A percentile compares a stretch with the other conserved stretches of the same genome.
These are phyloP conservation scores for Argynnis bischoffii DNA, from an alignment of 2,888 invertebrate genomes.

Conservation along the genomic window DNA sequence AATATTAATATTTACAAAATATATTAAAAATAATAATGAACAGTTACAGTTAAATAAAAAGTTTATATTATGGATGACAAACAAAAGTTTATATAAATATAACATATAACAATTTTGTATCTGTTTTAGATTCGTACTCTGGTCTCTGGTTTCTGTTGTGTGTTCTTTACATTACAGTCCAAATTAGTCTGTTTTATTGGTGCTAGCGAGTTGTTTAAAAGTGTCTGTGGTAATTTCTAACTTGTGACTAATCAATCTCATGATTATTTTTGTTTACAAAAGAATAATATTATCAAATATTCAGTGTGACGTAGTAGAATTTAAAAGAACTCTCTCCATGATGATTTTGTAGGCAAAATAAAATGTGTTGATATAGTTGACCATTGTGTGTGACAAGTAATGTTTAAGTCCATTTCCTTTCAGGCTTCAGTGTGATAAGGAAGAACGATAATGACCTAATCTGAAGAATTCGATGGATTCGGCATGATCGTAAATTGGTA, in stretches of 20 bases:
- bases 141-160: too few relatives aligned
- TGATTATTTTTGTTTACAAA: constrained; percentile 47
- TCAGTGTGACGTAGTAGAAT: background rate
- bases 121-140: constrained; percentile 7
- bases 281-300: constrained; percentile 1
- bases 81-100: background rate
- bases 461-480: constrained; percentile 48
- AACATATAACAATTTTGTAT: background rate
- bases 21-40: too few relatives aligned
- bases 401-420: constrained; percentile 55
- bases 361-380: constrained; percentile 17
- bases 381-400: constrained; percentile 31
- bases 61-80: too few relatives aligned
- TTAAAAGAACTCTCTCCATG: background rate
- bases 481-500: constrained; percentile 40
- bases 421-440: constrained; percentile 65
- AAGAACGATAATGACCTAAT: constrained; percentile 70
- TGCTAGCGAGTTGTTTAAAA: constrained; percentile 30
- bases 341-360: background rate
- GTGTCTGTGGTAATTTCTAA: constrained; percentile 44
- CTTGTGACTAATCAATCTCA: constrained; percentile 47
- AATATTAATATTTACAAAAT: too few relatives aligned
- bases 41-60: too few relatives aligned
- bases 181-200: constrained; percentile 24
- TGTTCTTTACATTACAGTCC: constrained; percentile 8